phyloP scores from a whole-genome alignment of 1,140 invertebrate genomes.

The Apolygus lucorum region DNA sequence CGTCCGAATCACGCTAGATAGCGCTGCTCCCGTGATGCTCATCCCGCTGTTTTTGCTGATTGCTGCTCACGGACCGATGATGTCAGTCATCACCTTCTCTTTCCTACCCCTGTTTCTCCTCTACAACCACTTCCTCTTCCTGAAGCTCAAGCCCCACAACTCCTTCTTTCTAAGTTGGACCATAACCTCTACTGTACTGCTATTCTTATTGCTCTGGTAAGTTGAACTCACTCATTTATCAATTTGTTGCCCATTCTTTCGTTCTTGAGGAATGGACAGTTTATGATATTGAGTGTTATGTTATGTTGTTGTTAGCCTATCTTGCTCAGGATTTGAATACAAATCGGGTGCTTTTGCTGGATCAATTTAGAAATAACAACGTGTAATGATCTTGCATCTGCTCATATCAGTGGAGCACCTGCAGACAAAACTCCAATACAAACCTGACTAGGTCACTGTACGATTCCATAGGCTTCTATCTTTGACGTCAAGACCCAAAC shows the following conservation, averaged over 20 bases:
- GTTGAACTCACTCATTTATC: slow-evolving; percentile 42
- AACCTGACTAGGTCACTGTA: no score
- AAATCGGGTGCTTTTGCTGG: no score
- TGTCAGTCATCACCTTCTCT: slow-evolving; percentile 50
- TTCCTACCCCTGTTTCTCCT: slow-evolving; percentile 51
- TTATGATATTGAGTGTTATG: no score
- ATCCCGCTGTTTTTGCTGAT: slow-evolving; percentile 50
- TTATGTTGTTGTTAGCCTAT: no score
- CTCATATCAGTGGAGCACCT: no score
- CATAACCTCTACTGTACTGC: slow-evolving; percentile 49
- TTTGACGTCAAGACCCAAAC: no score
- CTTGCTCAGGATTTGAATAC: no score
- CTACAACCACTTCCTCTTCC: slow-evolving; percentile 50
- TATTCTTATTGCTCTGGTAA: slow-evolving; percentile 57
- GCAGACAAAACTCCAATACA: no score
- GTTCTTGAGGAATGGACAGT: background rate
- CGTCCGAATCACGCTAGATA: slow-evolving; percentile 47
- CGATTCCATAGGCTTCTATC: no score
- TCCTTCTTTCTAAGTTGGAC: slow-evolving; percentile 62
- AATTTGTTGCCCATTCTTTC: background rate
- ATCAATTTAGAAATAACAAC: no score
- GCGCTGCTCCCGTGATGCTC: slow-evolving; percentile 52
- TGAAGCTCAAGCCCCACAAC: slow-evolving; percentile 49
- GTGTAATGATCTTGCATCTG: no score
- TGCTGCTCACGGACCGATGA: slow-evolving; percentile 48